Base-by-base conservation (phyloP, 2,888 invertebrate genomes). In the Coleophora flavipennella region DNA sequence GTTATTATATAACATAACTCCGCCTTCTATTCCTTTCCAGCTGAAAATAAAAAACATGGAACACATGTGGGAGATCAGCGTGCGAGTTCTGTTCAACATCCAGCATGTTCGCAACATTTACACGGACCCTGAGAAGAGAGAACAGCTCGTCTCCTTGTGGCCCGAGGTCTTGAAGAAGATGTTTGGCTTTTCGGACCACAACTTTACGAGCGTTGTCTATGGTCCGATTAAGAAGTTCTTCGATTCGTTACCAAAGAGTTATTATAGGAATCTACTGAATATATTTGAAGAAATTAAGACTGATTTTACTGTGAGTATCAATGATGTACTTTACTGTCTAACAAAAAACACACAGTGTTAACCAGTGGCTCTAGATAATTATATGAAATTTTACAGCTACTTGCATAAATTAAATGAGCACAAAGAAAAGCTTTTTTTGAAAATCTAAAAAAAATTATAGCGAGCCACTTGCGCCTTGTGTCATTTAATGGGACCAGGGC, bases 101-200 rank as follows among this genome's bases (percentile, higher is more conserved):
- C 83, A 89, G 44, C 87, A 89, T 41, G 85, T 91, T 2, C 86
- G 88, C 36, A 89, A 89, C 40, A 87, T 90, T 36, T 92, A 88
- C 62, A 87, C 89, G 14, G 87, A 89, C 45, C 86, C 87, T n/a
- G 87, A 88, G 41, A 84, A 89, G 57, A 84, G 87, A 1, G 84
- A 89, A 55, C 77, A 87, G 42, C 88, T 87, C 59, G 79, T 87
- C 38, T 89, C 89, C 8, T 83, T 89, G 1, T 86, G 88, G 73
- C 81, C 86, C 1, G 90, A 91, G 67, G 71, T 93, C 0, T 58
- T 92, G 0, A 91, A 90, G 57, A 90, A 86, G 53, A 39, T 89
- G 12, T 67, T 87, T 2, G 87, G 89, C n/a, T 56, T 80, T 40
- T 92, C 93, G 0, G 72, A 88, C 7, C 89, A 91, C 55, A 91